Percentiles rank a stretch among this genome's conserved stretches.
These are phyloP conservation scores for Nomada hirtipes DNA, from an alignment of 2,888 invertebrate species.

Conservation along the genomic window DNA sequence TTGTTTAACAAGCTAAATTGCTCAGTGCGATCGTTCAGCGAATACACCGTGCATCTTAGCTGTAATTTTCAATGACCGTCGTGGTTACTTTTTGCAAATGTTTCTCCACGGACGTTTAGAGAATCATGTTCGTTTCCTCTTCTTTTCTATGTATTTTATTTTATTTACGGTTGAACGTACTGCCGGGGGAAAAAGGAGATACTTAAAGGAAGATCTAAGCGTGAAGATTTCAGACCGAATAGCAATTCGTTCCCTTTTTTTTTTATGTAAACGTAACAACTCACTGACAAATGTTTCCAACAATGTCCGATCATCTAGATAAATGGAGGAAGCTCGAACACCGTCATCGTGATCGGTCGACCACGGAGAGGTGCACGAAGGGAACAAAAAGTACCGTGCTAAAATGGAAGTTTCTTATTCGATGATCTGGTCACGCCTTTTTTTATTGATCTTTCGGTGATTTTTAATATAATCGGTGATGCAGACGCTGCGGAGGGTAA, in stretches of 20 bases:
- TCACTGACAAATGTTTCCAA: constrained; percentile 56
- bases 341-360: constrained; percentile 64
- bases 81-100: no score
- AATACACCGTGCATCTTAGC: neutral
- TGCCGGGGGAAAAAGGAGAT: neutral
- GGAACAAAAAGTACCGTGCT: neutral
- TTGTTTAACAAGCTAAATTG: neutral
- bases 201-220: neutral
- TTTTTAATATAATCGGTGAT: neutral
- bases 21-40: neutral
- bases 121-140: neutral
- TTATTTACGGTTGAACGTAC: neutral
- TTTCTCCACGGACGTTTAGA: neutral
- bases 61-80: neutral
- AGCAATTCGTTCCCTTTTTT: constrained; percentile 6
- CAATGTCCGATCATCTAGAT: constrained; percentile 47
- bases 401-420: neutral
- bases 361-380: constrained; percentile 53
- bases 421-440: neutral
- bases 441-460: neutral
- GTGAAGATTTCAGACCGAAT: neutral
- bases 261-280: constrained; percentile 49
- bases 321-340: constrained; percentile 63
- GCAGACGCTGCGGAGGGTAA: no score
- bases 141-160: neutral